Evolutionary conservation across 37 sponge, comb jelly and placozoan species (phyloP).

Genomic region (Spongilla lacustris): DNA sequence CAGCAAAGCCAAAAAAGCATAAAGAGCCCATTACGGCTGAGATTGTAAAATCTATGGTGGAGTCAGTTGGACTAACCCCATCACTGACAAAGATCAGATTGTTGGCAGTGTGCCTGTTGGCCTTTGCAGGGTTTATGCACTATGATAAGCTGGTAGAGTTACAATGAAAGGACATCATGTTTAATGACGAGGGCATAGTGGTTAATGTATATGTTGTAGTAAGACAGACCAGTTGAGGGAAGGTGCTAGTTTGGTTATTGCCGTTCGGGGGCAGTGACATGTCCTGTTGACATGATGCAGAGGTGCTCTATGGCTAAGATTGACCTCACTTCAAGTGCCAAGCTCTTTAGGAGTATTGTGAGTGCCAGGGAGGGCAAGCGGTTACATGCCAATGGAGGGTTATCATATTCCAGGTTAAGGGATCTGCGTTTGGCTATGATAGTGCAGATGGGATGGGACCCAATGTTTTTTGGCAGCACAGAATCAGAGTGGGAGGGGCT

Average conservation of each 20-base stretch:
- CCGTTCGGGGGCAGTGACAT: not conserved
- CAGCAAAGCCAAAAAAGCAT: not conserved
- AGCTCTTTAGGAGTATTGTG: not conserved
- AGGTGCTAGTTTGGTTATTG: not conserved
- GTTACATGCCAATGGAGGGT: too few species aligned
- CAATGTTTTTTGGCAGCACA: too few species aligned
- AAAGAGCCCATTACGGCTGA: not conserved
- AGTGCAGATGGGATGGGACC: too few species aligned
- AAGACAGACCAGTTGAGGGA: conserved; percentile 7
- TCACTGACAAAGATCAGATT: not conserved
- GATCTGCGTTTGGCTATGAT: too few species aligned
- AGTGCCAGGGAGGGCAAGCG: too few species aligned
- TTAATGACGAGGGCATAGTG: not conserved
- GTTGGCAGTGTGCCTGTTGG: not conserved
- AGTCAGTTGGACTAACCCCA: not conserved
- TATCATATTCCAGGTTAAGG: too few species aligned
- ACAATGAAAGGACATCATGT: not conserved
- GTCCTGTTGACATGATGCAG: conserved; percentile 4
- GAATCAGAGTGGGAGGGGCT: too few species aligned
- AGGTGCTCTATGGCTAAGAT: not conserved
- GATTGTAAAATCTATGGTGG: not conserved
- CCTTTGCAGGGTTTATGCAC: not conserved
- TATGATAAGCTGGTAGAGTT: not conserved
- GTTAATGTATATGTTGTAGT: not conserved
- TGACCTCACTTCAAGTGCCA: not conserved